Evolutionary conservation across 37 sponge, comb jelly and placozoan genomes (phyloP).

Genomic region (Geodia barretti): DNA sequence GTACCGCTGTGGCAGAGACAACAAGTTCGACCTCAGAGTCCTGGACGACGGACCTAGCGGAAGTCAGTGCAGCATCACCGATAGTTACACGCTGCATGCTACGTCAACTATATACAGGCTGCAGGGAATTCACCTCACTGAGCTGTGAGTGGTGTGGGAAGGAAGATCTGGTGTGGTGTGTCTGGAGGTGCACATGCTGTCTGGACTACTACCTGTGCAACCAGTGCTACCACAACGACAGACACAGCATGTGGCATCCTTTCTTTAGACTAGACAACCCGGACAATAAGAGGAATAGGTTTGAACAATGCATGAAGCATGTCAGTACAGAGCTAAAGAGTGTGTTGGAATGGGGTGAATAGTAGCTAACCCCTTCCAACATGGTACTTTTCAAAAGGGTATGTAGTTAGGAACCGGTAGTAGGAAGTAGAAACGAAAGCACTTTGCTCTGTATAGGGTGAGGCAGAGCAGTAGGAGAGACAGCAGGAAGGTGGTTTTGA

Average conservation of each 20-base stretch:
- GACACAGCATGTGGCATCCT: slow-evolving; percentile 69
- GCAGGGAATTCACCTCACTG: neutral
- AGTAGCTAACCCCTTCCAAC: too few species aligned
- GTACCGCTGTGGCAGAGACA: slow-evolving; percentile 64
- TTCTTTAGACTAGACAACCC: slow-evolving; percentile 42
- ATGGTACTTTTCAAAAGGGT: too few species aligned
- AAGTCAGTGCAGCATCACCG: neutral
- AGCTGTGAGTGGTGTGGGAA: neutral
- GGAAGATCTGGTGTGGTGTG: slow-evolving; percentile 25
- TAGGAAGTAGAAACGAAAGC: neutral
- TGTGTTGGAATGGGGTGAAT: too few species aligned
- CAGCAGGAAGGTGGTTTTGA: slow-evolving; percentile 13
- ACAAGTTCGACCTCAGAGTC: slow-evolving; percentile 69
- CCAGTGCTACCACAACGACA: slow-evolving; percentile 76
- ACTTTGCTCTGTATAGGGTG: slow-evolving; percentile 18
- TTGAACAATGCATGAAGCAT: too few species aligned
- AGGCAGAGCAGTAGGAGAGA: slow-evolving; percentile 17
- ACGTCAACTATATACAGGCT: neutral
- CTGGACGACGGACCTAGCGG: slow-evolving; percentile 72
- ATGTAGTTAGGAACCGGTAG: too few species aligned
- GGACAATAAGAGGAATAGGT: neutral
- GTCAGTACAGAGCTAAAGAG: too few species aligned
- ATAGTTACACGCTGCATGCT: neutral
- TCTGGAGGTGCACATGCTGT: slow-evolving; percentile 84
- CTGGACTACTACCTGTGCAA: slow-evolving; percentile 80